Conservation (phyloP, 2,797 vertebrate genomes). For the Falco peregrinus region DNA sequence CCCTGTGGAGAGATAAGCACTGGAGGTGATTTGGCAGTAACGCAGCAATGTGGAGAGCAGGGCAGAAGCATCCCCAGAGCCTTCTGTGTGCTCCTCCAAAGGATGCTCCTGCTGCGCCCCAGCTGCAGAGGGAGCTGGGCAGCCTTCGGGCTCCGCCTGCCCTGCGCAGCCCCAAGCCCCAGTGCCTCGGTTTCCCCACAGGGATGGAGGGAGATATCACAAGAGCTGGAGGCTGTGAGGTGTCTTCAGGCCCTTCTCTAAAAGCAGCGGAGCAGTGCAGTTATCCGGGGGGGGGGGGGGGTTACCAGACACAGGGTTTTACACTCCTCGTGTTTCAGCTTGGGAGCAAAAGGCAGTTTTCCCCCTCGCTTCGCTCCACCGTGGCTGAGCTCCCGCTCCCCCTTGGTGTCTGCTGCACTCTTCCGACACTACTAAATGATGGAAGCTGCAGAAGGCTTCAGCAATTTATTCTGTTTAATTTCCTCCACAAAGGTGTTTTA, state of each 20-base stretch:
- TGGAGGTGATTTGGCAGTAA: neutral
- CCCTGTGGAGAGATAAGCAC: neutral
- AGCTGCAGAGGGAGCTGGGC: neutral
- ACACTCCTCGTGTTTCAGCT: neutral
- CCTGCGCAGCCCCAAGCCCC: neutral
- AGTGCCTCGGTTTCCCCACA: neutral
- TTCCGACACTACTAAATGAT: neutral
- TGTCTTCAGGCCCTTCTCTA: neutral
- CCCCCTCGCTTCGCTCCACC: neutral
- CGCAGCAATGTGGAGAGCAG: neutral
- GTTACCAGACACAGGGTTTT: neutral
- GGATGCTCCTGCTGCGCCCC: neutral
- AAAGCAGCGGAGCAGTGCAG: fast-evolving
- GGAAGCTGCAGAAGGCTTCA: conserved; percentile 20
- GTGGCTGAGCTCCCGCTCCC: neutral
- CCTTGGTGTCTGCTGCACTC: neutral
- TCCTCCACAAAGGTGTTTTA: conserved; percentile 65
- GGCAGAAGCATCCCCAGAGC: neutral
- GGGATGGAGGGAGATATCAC: neutral
- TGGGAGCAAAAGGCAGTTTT: neutral
- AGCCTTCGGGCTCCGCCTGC: neutral
- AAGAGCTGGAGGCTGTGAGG: neutral
- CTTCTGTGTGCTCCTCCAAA: neutral
- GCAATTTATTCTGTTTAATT: conserved; percentile 68
- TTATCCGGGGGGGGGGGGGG: neutral